phyloP scores from a whole-genome alignment of 2,797 vertebrate species.

The Gallinago stenura region DNA sequence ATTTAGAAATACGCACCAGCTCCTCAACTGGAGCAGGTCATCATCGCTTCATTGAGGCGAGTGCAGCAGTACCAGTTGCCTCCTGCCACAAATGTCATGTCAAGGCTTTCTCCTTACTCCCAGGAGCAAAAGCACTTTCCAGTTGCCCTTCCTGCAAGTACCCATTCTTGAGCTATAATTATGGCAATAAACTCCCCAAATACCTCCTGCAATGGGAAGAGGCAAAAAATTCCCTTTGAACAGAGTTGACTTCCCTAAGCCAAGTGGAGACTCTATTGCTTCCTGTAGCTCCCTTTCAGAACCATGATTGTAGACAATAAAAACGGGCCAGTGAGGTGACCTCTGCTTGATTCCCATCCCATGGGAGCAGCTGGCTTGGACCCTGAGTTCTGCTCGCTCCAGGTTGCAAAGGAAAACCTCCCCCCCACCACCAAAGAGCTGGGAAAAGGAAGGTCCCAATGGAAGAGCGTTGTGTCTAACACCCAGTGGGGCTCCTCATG shows the following conservation, averaged over 20 bases:
- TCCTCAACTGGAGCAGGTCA: not conserved
- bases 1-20: not conserved
- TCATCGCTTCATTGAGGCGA: not conserved
- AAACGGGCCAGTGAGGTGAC: not conserved
- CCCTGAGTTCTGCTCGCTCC: fast-evolving
- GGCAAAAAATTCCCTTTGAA: not conserved
- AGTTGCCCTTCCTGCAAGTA: not conserved
- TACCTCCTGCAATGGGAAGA: not conserved
- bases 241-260: not conserved
- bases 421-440: not conserved
- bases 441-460: not conserved
- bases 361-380: not conserved
- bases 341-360: not conserved
- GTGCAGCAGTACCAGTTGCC: not conserved
- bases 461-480: fast-evolving
- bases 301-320: not conserved
- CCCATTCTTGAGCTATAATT: not conserved
- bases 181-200: not conserved
- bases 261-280: not conserved
- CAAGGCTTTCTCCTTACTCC: not conserved
- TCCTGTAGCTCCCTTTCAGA: not conserved
- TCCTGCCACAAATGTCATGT: not conserved
- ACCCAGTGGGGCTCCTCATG: not conserved
- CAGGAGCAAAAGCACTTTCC: not conserved
- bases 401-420: not conserved